These are phyloP conservation scores for Lamproptera curius DNA, from an alignment of 2,888 invertebrate genomes.

Conservation along the genomic window DNA sequence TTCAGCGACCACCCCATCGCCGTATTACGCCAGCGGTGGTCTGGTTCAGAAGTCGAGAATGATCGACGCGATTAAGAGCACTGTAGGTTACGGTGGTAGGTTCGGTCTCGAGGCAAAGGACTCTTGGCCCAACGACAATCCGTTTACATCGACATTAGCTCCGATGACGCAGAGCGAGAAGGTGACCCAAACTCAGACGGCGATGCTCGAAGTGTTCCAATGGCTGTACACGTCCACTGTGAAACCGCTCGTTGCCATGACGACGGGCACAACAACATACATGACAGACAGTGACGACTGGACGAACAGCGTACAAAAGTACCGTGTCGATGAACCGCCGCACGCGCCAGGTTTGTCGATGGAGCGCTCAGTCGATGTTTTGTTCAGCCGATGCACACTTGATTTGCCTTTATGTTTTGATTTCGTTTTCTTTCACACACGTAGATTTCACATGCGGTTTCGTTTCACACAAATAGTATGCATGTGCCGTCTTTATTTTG, in stretches of 20 bases:
- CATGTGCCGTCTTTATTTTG: conserved; percentile 25
- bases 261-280: conserved; percentile 51
- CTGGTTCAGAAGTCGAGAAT: conserved; percentile 69
- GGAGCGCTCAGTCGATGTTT: conserved; percentile 61
- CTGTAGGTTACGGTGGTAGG: conserved; percentile 66
- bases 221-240: conserved; percentile 70
- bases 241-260: conserved; percentile 65
- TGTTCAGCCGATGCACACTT: conserved; percentile 61
- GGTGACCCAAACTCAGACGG: conserved; percentile 69
- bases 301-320: conserved; percentile 70
- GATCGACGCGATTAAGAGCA: conserved; percentile 70
- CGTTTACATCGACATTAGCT: conserved; percentile 66
- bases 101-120: conserved; percentile 62
- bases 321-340: conserved; percentile 75
- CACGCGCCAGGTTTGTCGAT: conserved; percentile 75
- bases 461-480: conserved; percentile 27
- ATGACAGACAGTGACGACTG: conserved; percentile 66
- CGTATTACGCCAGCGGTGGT: conserved; percentile 68
- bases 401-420: conserved; percentile 54
- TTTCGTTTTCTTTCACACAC: too few relatives aligned
- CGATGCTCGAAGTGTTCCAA: conserved; percentile 74
- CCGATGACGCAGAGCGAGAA: conserved; percentile 67
- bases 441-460: conserved; percentile 29
- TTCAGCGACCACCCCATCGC: conserved; percentile 71
- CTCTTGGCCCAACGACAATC: conserved; percentile 72